A percentile compares a stretch with the other conserved stretches of the same genome.
Evolutionary conservation across 2,888 invertebrate species (phyloP).

Genomic region (Marasmarcha lunaedactyla): DNA sequence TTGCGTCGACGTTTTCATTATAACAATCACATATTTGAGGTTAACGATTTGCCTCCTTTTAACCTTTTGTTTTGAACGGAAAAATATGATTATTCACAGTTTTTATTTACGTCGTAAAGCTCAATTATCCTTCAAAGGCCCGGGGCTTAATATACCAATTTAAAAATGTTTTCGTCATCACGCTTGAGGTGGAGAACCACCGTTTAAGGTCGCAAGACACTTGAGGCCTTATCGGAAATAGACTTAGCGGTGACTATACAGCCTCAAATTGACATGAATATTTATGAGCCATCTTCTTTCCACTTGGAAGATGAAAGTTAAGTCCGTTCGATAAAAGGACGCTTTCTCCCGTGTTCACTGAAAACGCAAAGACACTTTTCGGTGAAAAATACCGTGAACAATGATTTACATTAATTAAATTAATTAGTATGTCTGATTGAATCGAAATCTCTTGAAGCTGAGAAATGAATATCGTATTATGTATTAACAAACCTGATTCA

Average conservation of each 20-base stretch:
- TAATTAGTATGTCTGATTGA: too few relatives aligned
- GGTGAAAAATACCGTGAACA: too few relatives aligned
- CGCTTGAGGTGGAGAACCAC: slow-evolving; percentile 22
- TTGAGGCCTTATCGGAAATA: slow-evolving; percentile 53
- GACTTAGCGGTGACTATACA: slow-evolving; percentile 59
- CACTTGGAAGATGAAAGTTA: slow-evolving; percentile 9
- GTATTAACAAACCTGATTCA: too few relatives aligned
- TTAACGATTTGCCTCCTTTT: background rate
- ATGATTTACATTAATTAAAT: too few relatives aligned
- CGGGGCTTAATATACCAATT: slow-evolving; percentile 14
- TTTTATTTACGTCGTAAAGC: slow-evolving; percentile 11
- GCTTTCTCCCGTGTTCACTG: background rate
- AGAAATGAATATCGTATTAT: too few relatives aligned
- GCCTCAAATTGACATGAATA: slow-evolving; percentile 59
- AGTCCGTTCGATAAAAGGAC: background rate
- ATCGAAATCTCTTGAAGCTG: too few relatives aligned
- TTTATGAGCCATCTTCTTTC: slow-evolving; percentile 54
- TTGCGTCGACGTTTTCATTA: background rate
- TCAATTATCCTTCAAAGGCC: slow-evolving; percentile 7
- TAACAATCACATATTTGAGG: background rate
- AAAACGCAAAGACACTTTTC: too few relatives aligned
- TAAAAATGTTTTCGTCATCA: slow-evolving; percentile 16
- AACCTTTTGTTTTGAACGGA: background rate
- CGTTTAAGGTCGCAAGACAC: slow-evolving; percentile 38
- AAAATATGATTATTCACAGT: background rate